Conservation (phyloP, 1,140 invertebrate genomes). For the Dendroctonus ponderosae region DNA sequence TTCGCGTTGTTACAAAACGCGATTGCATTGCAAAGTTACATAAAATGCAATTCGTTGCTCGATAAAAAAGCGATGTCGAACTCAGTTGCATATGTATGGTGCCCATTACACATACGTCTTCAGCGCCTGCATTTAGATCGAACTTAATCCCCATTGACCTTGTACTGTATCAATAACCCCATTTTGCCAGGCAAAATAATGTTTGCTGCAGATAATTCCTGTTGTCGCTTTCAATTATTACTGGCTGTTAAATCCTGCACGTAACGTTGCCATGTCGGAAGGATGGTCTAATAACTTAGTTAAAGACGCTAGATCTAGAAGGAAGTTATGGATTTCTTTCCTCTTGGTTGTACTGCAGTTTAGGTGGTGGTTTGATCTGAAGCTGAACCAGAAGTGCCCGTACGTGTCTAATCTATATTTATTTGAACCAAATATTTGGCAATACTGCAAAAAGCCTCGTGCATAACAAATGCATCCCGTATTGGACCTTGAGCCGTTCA, state of each 20-base stretch:
- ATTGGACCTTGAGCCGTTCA: conserved; percentile 28
- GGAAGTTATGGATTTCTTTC: no score
- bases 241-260: conserved; percentile 5
- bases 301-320: no score
- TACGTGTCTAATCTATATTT: no score
- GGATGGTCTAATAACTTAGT: no score
- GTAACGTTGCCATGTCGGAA: conserved; percentile 13
- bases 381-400: no score
- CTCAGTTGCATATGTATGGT: background rate
- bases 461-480: conserved; percentile 22
- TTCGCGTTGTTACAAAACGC: no score
- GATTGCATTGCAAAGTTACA: no score
- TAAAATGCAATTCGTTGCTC: no score
- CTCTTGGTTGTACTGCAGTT: no score
- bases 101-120: background rate
- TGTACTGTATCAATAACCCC: conserved; percentile 35
- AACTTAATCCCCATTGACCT: conserved; percentile 31
- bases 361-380: no score
- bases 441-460: conserved; percentile 18
- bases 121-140: conserved; percentile 14
- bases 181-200: conserved; percentile 27
- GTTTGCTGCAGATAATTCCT: conserved; percentile 32
- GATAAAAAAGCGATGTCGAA: background rate
- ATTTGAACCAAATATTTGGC: conserved; percentile 2
- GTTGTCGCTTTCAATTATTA: conserved; percentile 28